These are phyloP conservation scores for Brachycybe producta DNA, from an alignment of 2,888 invertebrate genomes.

Conservation along the genomic window DNA sequence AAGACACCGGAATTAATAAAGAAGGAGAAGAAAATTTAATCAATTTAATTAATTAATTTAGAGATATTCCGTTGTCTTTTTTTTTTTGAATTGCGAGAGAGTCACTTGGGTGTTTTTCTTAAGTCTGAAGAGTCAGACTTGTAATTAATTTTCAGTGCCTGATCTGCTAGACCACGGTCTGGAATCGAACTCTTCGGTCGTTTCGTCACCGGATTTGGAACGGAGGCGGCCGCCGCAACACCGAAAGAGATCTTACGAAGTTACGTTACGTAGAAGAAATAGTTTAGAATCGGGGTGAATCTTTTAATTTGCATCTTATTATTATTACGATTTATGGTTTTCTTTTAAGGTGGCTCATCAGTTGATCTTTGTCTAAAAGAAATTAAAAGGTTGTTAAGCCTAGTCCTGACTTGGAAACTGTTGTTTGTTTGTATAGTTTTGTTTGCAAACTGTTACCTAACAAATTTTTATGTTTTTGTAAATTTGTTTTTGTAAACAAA, in stretches of 20 bases:
- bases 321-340: not conserved
- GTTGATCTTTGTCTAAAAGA: not conserved
- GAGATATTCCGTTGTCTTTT: not conserved
- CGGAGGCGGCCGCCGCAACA: not conserved
- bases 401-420: not conserved
- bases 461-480: too few species aligned
- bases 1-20: not conserved
- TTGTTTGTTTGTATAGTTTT: too few species aligned
- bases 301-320: not conserved
- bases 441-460: too few species aligned
- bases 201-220: constrained; percentile 11
- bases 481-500: too few species aligned
- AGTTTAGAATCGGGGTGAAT: constrained; percentile 10
- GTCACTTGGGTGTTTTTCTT: too few species aligned
- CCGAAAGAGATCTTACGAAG: constrained; percentile 1
- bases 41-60: not conserved
- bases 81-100: too few species aligned
- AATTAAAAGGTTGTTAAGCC: not conserved
- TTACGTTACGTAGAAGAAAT: not conserved
- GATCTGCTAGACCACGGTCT: constrained; percentile 19
- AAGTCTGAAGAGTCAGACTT: too few species aligned
- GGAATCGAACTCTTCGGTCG: constrained; percentile 20
- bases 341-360: too few species aligned
- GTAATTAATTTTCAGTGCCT: constrained; percentile 19
- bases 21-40: not conserved